Evolutionary conservation across 2,113 vertebrate species (phyloP).

Genomic region (Syrmaticus mikado): DNA sequence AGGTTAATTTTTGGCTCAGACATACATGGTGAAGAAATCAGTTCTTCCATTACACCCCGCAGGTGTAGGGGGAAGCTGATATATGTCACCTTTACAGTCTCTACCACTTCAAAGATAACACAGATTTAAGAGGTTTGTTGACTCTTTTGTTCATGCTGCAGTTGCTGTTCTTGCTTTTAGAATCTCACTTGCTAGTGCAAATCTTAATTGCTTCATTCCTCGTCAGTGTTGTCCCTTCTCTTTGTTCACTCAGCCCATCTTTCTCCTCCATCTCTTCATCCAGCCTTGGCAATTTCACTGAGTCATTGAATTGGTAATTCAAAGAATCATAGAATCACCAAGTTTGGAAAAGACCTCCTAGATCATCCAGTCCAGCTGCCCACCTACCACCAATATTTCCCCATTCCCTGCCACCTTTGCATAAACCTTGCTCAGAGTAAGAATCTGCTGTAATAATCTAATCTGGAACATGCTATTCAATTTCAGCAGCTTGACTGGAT

Average conservation of each 20-base stretch:
- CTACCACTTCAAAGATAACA: neutral
- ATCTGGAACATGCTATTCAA: neutral
- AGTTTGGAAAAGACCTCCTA: no score
- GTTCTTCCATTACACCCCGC: neutral
- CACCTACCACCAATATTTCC: no score
- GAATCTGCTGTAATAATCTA: neutral
- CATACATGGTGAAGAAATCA: neutral
- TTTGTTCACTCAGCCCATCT: neutral
- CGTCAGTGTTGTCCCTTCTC: neutral
- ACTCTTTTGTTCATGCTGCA: neutral
- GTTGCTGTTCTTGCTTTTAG: neutral
- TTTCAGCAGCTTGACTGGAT: constrained; percentile 20
- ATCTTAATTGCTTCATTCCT: neutral
- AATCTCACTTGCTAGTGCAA: neutral
- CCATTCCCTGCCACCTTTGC: neutral
- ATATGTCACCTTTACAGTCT: neutral
- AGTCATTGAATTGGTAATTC: neutral
- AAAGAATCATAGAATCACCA: no score
- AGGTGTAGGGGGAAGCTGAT: neutral
- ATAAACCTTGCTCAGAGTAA: neutral
- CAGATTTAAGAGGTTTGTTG: neutral
- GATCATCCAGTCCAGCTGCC: no score
- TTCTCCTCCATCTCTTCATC: neutral
- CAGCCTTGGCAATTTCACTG: neutral
- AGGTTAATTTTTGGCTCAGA: neutral